phyloP scores from a whole-genome alignment of 1,140 invertebrate species.

The Ceratina australensis region DNA sequence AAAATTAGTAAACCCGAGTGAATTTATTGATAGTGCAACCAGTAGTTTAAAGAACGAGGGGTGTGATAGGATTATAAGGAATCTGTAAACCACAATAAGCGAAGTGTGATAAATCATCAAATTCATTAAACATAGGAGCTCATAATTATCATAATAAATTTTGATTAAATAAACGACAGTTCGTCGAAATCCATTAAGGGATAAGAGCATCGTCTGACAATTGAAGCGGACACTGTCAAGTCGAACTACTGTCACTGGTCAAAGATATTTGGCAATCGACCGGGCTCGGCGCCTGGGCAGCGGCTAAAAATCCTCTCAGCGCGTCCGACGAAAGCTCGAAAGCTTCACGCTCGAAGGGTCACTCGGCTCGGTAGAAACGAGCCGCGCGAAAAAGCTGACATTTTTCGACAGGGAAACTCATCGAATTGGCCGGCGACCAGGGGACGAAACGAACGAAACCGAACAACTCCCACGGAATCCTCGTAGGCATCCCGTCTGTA shows the following conservation, averaged over 20 bases:
- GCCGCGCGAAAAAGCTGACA: conserved; percentile 17
- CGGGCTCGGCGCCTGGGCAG: background rate
- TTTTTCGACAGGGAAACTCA: conserved; percentile 41
- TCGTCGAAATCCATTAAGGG: background rate
- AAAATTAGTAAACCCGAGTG: too few species aligned
- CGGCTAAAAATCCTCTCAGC: conserved; percentile 22
- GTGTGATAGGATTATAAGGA: too few species aligned
- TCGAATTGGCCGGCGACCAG: conserved; percentile 57
- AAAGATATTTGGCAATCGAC: conserved; percentile 4
- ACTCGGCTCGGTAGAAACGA: conserved; percentile 23
- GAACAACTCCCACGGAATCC: conserved; percentile 46
- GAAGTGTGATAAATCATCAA: too few species aligned
- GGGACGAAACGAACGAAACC: conserved; percentile 37
- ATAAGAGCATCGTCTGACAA: conserved; percentile 32
- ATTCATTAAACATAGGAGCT: too few species aligned
- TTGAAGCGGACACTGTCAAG: conserved; percentile 3
- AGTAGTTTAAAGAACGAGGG: too few species aligned
- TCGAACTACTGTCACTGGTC: conserved; percentile 1
- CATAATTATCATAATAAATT: too few species aligned
- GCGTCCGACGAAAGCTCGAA: background rate
- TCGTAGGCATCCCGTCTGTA: conserved; percentile 48
- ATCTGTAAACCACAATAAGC: too few species aligned
- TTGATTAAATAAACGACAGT: too few species aligned
- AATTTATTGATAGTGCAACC: too few species aligned
- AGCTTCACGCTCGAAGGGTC: conserved; percentile 18